phyloP scores from a whole-genome alignment of 64 coral and sea anemone species.

The Montipora cactus region DNA sequence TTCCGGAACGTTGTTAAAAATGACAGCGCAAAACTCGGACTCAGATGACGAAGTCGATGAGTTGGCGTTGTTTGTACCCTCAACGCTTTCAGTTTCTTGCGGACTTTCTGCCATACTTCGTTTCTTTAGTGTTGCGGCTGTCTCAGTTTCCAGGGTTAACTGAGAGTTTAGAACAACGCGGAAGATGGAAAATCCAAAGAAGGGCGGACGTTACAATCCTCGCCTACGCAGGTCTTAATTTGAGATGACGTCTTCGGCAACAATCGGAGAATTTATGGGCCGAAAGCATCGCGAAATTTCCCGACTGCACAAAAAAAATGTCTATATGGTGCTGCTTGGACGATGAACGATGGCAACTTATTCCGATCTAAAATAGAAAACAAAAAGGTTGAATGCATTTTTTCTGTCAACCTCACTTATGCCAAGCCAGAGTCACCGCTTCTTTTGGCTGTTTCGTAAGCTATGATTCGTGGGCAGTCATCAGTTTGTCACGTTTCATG shows the following conservation, averaged over 20 bases:
- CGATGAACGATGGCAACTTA: too few relatives aligned
- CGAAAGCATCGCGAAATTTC: not conserved
- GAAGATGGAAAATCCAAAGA: not conserved
- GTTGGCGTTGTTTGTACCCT: constrained; percentile 8
- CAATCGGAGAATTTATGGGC: not conserved
- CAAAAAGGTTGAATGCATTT: too few relatives aligned
- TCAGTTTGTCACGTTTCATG: too few relatives aligned
- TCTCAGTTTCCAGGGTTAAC: not conserved
- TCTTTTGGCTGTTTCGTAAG: too few relatives aligned
- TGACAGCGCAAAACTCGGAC: constrained; percentile 87
- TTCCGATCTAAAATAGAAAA: too few relatives aligned
- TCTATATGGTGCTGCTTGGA: not conserved
- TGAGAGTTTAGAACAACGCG: not conserved
- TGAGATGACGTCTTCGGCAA: constrained; percentile 3
- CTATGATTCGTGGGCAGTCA: not conserved
- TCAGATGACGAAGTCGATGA: constrained; percentile 24
- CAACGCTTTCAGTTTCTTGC: constrained; percentile 21
- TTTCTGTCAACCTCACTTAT: too few relatives aligned
- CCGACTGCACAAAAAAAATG: not conserved
- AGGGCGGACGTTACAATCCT: not conserved
- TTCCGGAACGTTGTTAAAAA: constrained; percentile 84
- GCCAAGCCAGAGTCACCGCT: too few relatives aligned
- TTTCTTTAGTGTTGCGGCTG: not conserved
- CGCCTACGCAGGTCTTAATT: not conserved
- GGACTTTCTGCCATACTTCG: constrained; percentile 59